Evolutionary conservation across 2,113 vertebrate species (phyloP), one percentile per base, ranked within the genome.

Genomic region (Podiceps cristatus): DNA sequence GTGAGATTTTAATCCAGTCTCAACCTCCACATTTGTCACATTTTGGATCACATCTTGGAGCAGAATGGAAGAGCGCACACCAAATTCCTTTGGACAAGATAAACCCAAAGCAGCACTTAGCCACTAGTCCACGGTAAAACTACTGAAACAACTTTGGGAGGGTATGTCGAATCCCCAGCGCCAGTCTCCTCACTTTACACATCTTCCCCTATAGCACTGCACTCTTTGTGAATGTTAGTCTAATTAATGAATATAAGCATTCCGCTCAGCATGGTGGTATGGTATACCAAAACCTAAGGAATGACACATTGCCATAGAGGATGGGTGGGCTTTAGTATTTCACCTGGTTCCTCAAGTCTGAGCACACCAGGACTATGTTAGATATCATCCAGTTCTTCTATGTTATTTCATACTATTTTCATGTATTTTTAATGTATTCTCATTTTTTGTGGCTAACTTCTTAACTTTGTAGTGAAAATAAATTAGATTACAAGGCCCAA

Each of bases 61-160:
- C 15, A 47, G 14, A 37, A 81, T 42, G 16, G 9, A 64, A 77
- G 59, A 47, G 22, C 45, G 52, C 8, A 87, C 55, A 27, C 9
- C 35, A 15, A 15, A 35, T 73, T 42, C 25, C 4, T 35, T 73
- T 31, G 53, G 53, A 37, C 14, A 55, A 64, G 8, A 40, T 7
- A 35, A 71, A 86, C 5, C 29, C 53, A 86, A 83, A 58, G 4
- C 29, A 75, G 29, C 33, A 31, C 15, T 82, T 56, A 16, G 28
- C 7, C 14, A 9, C 27, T 59, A 35, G 19, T 7, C 4, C 27
- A 35, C 44, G 28, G 15, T 24, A 40, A 28, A 80, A 45, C 13
- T 58, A 9, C 20, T 63, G 42, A 62, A 62, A 75, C 0, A 1
- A 9, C n/a, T 27, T 16, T 2, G 1, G 1, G 47, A 60, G 5